Percentiles rank a stretch among this genome's conserved stretches.
These are phyloP conservation scores for Choloepus didactylus DNA, from an alignment of 2,797 vertebrate species.

Conservation along the genomic window DNA sequence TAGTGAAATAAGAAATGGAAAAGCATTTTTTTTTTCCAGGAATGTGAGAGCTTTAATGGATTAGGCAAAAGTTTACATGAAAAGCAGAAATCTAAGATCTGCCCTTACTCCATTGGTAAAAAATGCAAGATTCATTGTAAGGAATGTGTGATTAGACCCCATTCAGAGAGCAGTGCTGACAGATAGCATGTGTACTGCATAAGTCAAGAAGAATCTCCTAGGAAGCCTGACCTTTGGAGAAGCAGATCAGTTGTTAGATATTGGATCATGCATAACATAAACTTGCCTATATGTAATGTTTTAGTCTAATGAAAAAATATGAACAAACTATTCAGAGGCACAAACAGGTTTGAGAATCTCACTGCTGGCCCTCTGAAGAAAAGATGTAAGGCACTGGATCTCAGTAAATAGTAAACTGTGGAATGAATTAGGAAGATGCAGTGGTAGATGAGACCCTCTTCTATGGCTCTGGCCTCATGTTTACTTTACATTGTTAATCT, in stretches of 20 bases:
- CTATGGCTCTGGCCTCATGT: neutral
- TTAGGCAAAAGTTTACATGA: too few species aligned
- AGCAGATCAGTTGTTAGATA: neutral
- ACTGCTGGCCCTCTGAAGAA: neutral
- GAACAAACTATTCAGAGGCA: neutral
- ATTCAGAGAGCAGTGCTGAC: too few species aligned
- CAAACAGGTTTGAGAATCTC: neutral
- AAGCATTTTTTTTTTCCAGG: too few species aligned
- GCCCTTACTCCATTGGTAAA: too few species aligned
- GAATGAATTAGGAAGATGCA: neutral
- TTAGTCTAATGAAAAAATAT: neutral
- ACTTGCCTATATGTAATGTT: neutral
- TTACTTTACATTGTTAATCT: neutral
- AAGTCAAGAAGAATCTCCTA: neutral
- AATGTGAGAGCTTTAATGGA: too few species aligned
- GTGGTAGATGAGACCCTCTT: accelerated
- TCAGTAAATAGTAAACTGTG: neutral
- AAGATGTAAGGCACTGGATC: neutral
- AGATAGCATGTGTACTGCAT: accelerated
- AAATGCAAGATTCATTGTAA: too few species aligned
- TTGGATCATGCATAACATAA: neutral
- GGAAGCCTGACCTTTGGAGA: neutral
- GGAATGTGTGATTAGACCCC: too few species aligned
- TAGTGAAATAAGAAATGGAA: neutral
- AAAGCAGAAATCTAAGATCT: too few species aligned